These are phyloP conservation scores for Clostera curtula DNA, from an alignment of 2,888 invertebrate species.

Conservation along the genomic window DNA sequence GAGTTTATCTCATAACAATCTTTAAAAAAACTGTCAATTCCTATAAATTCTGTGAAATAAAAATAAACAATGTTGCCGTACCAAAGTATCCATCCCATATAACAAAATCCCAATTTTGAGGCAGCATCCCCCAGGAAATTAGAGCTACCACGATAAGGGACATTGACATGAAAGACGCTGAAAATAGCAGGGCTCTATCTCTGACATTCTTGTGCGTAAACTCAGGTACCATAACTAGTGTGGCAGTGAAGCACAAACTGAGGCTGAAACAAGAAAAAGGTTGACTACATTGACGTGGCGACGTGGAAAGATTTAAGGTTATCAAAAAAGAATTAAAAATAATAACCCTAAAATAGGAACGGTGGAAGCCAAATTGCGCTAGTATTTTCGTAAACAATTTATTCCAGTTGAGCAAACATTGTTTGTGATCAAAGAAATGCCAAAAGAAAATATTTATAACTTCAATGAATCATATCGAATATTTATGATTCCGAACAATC, in stretches of 20 bases:
- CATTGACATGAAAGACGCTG: constrained; percentile 30
- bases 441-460: no score
- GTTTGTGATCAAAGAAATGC: no score
- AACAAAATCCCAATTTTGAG: constrained; percentile 23
- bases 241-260: constrained; percentile 33
- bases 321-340: no score
- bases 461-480: no score
- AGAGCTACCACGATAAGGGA: constrained; percentile 29
- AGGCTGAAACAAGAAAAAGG: constrained; percentile 25
- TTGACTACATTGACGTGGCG: background rate
- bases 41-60: background rate
- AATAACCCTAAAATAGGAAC: no score
- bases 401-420: no score
- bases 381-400: no score
- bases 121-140: constrained; percentile 36
- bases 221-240: constrained; percentile 36
- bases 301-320: no score
- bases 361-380: no score
- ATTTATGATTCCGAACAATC: no score
- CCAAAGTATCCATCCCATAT: constrained; percentile 34
- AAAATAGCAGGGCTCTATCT: constrained; percentile 30
- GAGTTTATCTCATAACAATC: no score
- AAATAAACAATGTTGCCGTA: constrained; percentile 15
- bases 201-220: constrained; percentile 32
- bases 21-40: background rate